Base-by-base conservation (phyloP, 1,140 invertebrate species). In the Leptinotarsa texana region DNA sequence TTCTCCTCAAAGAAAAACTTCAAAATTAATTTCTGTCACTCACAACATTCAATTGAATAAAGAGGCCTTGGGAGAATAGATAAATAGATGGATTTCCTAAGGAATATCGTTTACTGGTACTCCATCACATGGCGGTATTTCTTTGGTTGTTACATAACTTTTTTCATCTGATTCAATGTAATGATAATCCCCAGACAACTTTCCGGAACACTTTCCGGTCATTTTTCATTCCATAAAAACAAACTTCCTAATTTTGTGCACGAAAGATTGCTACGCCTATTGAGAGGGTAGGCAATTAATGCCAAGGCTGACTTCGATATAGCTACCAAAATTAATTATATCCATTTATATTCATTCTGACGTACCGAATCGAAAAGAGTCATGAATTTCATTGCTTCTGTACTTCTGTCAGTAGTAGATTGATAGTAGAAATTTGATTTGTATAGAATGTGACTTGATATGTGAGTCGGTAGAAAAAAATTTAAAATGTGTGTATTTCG, bases 231-330 rank as follows among this genome's bases (percentile, higher is more conserved):
- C 51, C n/a, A 42, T 15, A 8, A 57, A 57, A 57, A 57, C n/a
- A 57, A 57, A 57, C 51, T 57, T 57, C 17, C 13, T 57, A 57
- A 57, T 57, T 57, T 57, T 57, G 51, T 15, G 51, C 51, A 57
- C 6, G 33, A 42, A 42, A 42, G 33, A 42, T 42, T 11, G 33
- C 33, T 42, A 42, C 51, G 51, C 13, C 51, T 57, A 57, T 57
- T 57, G 51, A 57, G 51, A 42, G 51, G 51, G 51, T 18, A 18
- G 51, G 51, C 17, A 57, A 57, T 57, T 57, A 57, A 57, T 57
- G 51, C 51, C 51, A 57, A 57, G 51, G 51, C 51, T n/a, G 51
- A 57, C 51, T 57, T 57, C 17, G 51, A 57, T 57, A 17, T 57
- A 57, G 51, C 17, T 57, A 57, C 51, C 15, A 57, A 57, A 57